Evolutionary conservation across 2,888 invertebrate genomes (phyloP).

Genomic region (Drosophila differens): DNA sequence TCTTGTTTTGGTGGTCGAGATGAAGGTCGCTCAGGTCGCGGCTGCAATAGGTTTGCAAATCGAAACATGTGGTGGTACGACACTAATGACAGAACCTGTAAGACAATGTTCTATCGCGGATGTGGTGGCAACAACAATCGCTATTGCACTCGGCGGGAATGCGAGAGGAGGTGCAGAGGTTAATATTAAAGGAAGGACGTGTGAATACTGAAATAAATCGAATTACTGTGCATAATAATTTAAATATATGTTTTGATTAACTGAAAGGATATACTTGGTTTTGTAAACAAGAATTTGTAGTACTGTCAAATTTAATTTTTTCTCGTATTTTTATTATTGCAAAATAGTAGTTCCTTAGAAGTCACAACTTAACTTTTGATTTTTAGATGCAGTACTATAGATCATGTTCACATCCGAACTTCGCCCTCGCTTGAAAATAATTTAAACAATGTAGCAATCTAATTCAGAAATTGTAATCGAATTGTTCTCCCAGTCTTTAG

Average conservation of each 20-base stretch:
- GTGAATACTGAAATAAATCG: not conserved
- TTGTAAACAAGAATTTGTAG: too few relatives aligned
- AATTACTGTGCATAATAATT: not conserved
- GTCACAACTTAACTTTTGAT: too few relatives aligned
- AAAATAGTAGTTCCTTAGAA: too few relatives aligned
- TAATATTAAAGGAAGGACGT: not conserved
- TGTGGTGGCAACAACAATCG: slow-evolving; percentile 30
- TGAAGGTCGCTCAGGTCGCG: not conserved
- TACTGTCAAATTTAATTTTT: too few relatives aligned
- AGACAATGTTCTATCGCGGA: slow-evolving; percentile 13
- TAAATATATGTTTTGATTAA: too few relatives aligned
- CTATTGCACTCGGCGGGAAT: slow-evolving; percentile 8
- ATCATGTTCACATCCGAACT: too few relatives aligned
- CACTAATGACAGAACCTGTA: not conserved
- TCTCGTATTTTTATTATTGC: too few relatives aligned
- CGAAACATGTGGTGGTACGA: slow-evolving; percentile 16
- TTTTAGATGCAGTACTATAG: too few relatives aligned
- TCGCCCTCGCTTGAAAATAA: not conserved
- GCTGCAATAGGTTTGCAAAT: not conserved
- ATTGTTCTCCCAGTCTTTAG: not conserved
- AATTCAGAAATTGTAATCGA: not conserved
- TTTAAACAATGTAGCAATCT: not conserved
- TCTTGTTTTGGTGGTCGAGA: not conserved
- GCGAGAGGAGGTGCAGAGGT: slow-evolving; percentile 2
- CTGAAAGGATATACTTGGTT: too few relatives aligned